Evolutionary conservation across 2,113 vertebrate species (phyloP), one percentile per base, ranked within the genome.

Genomic region (Brachyhypopomus occidentalis): DNA sequence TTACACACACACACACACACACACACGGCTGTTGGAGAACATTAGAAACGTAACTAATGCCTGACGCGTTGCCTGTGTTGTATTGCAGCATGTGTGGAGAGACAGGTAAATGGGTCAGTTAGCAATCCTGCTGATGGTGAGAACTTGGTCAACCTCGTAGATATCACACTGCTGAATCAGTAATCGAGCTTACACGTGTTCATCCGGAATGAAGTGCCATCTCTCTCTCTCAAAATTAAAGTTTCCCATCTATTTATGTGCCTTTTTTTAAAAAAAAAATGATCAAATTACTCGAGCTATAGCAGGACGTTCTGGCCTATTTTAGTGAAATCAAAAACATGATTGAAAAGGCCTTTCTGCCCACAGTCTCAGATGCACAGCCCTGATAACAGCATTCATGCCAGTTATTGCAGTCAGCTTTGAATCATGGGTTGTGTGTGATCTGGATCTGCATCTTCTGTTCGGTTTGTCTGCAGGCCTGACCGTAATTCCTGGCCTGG

Each of bases 401-500:
- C 12, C 36, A 22, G 45, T 9, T 41, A 41, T 41, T 52, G 12
- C 2, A 14, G 9, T 8, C 9, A 14, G 14, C 20, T 25, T 2
- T 66, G 30, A 74, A 16, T 34, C 27, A 38, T 36, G 17, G 11
- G 0, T 5, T 41, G 55, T 25, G 14, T 5, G 34, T 55, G 19
- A 52, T 41, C n/a, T 60, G 63, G 34, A 80, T 38, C 66, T 48
- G 17, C 58, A 12, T 59, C 23, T 14, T 56, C 8, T 73, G 55
- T 58, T 19, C 7, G 52, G 38, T 17, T 20, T 70, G 58, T 30
- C 2, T 62, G 66, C 78, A 89, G 86, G 80, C 63, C 79, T 85
- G 77, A 4, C 72, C 7, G 74, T 78, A 36, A 81, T 85, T 74
- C 66, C 77, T 4, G 83, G 83, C 14, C 83, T 89, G 45, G 62